phyloP scores from a whole-genome alignment of 2,888 invertebrate genomes.

The Synanthedon formicaeformis region DNA sequence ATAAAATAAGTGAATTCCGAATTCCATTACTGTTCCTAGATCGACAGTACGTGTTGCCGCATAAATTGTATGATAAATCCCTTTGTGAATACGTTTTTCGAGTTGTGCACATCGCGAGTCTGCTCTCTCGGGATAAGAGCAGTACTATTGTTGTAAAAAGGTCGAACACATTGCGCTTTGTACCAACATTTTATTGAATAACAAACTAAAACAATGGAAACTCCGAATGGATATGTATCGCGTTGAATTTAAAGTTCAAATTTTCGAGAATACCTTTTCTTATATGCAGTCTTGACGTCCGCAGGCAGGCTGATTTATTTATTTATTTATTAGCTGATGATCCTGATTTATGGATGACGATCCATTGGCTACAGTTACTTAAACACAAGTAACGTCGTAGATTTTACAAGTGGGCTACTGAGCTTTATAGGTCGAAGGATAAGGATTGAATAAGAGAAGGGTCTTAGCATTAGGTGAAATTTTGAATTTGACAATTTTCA shows the following conservation, averaged over 20 bases:
- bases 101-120: conserved; percentile 1
- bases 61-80: conserved; percentile 45
- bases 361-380: too few species aligned
- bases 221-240: not conserved
- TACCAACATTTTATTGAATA: not conserved
- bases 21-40: conserved; percentile 26
- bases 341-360: too few species aligned
- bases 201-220: not conserved
- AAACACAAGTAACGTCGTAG: too few species aligned
- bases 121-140: conserved; percentile 3
- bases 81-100: conserved; percentile 16
- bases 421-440: too few species aligned
- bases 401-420: too few species aligned
- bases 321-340: too few species aligned
- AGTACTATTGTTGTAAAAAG: not conserved
- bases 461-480: too few species aligned
- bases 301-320: too few species aligned
- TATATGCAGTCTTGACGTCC: too few species aligned
- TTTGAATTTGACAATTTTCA: too few species aligned
- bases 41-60: conserved; percentile 36
- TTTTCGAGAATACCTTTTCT: too few species aligned
- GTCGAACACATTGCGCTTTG: not conserved
- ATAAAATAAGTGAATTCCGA: conserved; percentile 8
- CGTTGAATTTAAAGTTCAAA: not conserved
- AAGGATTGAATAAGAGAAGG: too few species aligned